A percentile compares a stretch with the other conserved stretches of the same genome.
Evolutionary conservation across 1,140 invertebrate genomes (phyloP).

Genomic region (Latrodectus geometricus): DNA sequence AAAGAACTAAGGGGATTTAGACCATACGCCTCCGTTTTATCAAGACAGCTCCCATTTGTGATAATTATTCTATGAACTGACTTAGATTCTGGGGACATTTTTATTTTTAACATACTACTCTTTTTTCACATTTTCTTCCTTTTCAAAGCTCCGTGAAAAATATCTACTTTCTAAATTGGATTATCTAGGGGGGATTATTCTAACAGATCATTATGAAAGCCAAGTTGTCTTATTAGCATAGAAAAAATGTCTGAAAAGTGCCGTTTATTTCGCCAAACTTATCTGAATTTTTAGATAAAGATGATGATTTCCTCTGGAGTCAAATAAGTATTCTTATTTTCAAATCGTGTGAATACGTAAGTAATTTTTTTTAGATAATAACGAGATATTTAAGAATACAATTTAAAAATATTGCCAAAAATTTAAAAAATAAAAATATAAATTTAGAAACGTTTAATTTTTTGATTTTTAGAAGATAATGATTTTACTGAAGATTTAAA

Average conservation of each 20-base stretch:
- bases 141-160: slow-evolving; percentile 29
- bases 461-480: too few relatives aligned
- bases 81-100: slow-evolving; percentile 31
- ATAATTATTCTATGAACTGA: slow-evolving; percentile 52
- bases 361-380: too few relatives aligned
- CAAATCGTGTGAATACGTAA: background rate
- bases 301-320: background rate
- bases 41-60: slow-evolving; percentile 44
- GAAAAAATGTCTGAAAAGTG: slow-evolving; percentile 4
- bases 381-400: too few relatives aligned
- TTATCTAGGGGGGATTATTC: slow-evolving; percentile 33
- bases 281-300: slow-evolving; percentile 15
- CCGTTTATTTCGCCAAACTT: background rate
- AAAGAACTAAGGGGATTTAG: slow-evolving; percentile 27
- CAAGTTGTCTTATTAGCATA: slow-evolving; percentile 33
- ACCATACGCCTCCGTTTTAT: background rate
- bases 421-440: too few relatives aligned
- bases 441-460: too few relatives aligned
- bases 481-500: too few relatives aligned
- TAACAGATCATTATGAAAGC: slow-evolving; percentile 46
- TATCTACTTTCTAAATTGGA: slow-evolving; percentile 44
- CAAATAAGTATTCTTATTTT: background rate
- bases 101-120: background rate
- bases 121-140: slow-evolving; percentile 1
- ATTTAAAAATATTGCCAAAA: too few relatives aligned